Evolutionary conservation across 23 tunicate genomes (phyloP).

Genomic region (Corella eumyota): DNA sequence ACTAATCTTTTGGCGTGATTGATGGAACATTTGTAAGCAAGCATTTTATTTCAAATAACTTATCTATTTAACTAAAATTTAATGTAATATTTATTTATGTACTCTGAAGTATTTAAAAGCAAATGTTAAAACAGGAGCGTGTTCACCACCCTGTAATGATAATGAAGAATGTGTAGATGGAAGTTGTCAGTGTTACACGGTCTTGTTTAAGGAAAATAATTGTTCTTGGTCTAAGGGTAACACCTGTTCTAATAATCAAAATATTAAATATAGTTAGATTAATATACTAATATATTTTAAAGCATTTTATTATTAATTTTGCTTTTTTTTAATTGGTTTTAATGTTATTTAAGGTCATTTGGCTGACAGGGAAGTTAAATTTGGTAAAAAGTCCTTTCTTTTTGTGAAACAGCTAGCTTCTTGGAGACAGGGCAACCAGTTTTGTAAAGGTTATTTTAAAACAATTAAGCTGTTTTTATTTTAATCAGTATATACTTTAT

Average conservation of each 20-base stretch:
- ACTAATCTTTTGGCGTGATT: no score
- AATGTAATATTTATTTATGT: no score
- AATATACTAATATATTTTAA: no score
- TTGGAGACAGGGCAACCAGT: constrained; percentile 38
- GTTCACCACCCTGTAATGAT: constrained; percentile 10
- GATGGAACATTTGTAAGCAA: no score
- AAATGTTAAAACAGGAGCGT: constrained; percentile 8
- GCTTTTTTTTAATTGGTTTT: background rate
- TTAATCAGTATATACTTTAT: no score
- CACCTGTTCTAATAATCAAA: no score
- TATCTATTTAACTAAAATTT: no score
- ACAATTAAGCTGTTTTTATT: background rate
- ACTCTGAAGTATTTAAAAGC: no score
- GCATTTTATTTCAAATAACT: no score
- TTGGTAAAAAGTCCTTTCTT: constrained; percentile 15
- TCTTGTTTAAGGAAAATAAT: constrained; percentile 3
- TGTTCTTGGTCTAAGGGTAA: constrained; percentile 9
- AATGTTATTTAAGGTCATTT: background rate
- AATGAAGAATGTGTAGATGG: constrained; percentile 22
- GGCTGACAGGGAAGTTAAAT: constrained; percentile 15
- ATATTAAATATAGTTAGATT: no score
- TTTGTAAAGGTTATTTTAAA: constrained; percentile 26
- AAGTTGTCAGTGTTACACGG: constrained; percentile 26
- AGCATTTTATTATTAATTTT: no score
- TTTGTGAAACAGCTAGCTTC: constrained; percentile 20